Conservation (phyloP, 2,888 invertebrate species). For the Tanypteryx hageni region DNA sequence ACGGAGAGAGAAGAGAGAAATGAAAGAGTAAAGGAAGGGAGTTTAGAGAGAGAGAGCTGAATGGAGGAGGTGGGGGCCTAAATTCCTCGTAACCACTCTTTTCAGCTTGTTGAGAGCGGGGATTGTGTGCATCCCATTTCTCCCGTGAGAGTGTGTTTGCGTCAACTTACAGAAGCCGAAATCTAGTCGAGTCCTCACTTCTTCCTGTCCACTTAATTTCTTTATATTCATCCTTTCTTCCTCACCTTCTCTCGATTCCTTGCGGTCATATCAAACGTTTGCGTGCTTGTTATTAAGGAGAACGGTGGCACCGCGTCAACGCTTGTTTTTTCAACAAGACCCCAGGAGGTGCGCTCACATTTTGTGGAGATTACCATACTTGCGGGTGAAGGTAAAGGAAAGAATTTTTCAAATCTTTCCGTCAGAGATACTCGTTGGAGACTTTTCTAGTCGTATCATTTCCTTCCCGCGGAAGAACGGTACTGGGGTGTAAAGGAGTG, state of each 20-base stretch:
- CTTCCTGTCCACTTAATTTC: too few relatives aligned
- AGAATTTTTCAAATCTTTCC: not conserved
- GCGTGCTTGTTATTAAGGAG: not conserved
- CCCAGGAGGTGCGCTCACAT: not conserved
- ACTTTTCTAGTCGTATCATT: too few relatives aligned
- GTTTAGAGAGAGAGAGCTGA: not conserved
- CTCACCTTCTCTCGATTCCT: not conserved
- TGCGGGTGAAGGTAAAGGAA: not conserved
- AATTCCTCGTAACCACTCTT: not conserved
- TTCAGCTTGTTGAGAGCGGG: too few relatives aligned
- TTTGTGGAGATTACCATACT: not conserved
- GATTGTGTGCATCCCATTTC: not conserved
- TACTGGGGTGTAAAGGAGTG: too few relatives aligned
- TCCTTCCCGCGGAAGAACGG: too few relatives aligned
- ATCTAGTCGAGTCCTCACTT: not conserved
- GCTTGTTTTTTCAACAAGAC: not conserved
- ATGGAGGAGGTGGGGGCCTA: not conserved
- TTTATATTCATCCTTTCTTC: too few relatives aligned
- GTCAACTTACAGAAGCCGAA: not conserved
- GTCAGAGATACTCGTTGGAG: too few relatives aligned
- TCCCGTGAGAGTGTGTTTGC: not conserved
- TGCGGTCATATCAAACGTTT: not conserved
- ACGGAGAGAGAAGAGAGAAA: not conserved
- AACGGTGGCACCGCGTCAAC: not conserved
- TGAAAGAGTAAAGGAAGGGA: not conserved